Base-by-base conservation (phyloP, 2,797 vertebrate species). In the Schizopygopsis pylzovi region DNA sequence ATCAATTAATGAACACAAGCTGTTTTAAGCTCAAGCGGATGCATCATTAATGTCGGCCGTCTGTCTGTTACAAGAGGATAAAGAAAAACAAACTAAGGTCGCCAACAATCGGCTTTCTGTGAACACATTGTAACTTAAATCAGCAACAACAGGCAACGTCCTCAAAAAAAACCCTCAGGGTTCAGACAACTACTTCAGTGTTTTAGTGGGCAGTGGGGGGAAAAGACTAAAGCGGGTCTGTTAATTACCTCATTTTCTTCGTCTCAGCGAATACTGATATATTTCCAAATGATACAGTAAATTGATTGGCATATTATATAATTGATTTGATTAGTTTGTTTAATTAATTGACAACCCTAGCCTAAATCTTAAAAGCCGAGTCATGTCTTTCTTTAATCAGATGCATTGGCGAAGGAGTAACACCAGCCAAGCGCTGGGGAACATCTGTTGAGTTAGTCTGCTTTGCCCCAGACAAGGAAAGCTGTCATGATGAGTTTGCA, bases 1-100 rank as follows among this genome's bases (percentile, higher is more conserved):
- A 92, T 91, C 85, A 88, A 92, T 89, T 91, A 88, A 92, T 90
- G 77, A 92, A 87, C 80, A 83, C 71, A 77, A 86, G 83, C 81
- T 90, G 87, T 79, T 84, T 87, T 85, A 89, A 86, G 67, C 59
- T 39, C 15, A 63, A 81, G 71, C n/a, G 8, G 39, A 86, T 92
- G 22, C 72, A 87, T 92, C 82, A 91, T 91, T 91, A 52, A 92
- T 90, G 47, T 59, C 1, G 0, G 12, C 88, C 61, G 87, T 86
- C 87, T 54, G 82, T 87, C 87, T 85, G 86, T 87, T 81, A 70
- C 39, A 25, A 45, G 67, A 88, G 77, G 43, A 81, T 54, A 41
- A 83, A 79, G 12, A 22, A 54, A 4, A 79, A 15, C 70, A 77
- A 45, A 68, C 49, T 79, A 49, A 70, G 52, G 68, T 41, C 49